Conservation (phyloP, 2,113 vertebrate species). For the Notarius quadriscutis region DNA sequence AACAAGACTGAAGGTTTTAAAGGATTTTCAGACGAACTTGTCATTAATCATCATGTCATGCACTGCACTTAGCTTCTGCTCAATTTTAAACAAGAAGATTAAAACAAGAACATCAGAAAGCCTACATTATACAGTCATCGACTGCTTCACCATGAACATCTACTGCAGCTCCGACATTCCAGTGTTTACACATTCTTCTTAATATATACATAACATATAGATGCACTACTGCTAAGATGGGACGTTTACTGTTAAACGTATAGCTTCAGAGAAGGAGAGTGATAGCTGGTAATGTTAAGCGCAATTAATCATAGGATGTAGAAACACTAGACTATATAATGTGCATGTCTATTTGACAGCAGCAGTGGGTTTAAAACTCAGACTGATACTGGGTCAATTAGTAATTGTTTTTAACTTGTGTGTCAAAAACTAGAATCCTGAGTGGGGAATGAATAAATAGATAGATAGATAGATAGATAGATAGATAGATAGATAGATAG, state of each 20-base stretch:
- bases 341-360: constrained; percentile 8
- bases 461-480: neutral
- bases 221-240: neutral
- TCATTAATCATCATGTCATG: constrained; percentile 28
- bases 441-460: neutral
- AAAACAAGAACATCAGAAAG: neutral
- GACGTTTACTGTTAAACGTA: constrained; percentile 40
- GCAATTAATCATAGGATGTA: constrained; percentile 46
- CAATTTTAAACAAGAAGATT: constrained; percentile 23
- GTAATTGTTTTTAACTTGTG: constrained; percentile 7
- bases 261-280: constrained; percentile 23
- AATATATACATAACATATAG: neutral
- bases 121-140: neutral
- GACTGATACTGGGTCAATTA: constrained; percentile 45
- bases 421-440: neutral
- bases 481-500: too few relatives aligned
- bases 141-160: neutral
- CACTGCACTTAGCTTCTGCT: constrained; percentile 17
- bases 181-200: constrained; percentile 9
- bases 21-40: neutral
- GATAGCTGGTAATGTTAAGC: constrained; percentile 32
- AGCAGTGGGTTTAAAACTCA: constrained; percentile 39
- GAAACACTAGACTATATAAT: constrained; percentile 55
- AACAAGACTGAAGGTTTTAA: neutral
- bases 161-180: constrained; percentile 1